phyloP scores from a whole-genome alignment of 2,113 vertebrate species.

The Phalacrocorax brasilianus region DNA sequence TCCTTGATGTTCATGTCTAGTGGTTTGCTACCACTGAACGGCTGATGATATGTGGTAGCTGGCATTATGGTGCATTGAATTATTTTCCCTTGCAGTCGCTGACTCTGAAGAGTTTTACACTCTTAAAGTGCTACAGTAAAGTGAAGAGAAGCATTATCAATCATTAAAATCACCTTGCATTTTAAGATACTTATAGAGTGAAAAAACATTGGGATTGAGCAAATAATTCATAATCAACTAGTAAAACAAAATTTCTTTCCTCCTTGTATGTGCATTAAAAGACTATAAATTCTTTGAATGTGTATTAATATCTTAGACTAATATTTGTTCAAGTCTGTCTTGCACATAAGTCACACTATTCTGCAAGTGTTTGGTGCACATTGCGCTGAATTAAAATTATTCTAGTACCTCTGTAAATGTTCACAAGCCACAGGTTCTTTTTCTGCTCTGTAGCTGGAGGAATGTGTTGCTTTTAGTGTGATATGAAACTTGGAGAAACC shows the following conservation, averaged over 20 bases:
- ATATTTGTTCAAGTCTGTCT: background rate
- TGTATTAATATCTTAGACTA: background rate
- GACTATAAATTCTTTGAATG: background rate
- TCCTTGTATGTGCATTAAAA: background rate
- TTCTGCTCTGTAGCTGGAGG: background rate
- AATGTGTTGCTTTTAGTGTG: background rate
- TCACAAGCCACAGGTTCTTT: background rate
- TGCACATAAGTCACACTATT: background rate
- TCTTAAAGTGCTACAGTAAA: background rate
- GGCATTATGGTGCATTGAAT: background rate
- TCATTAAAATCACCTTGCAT: conserved; percentile 1
- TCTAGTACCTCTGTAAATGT: background rate
- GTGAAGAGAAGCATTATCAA: background rate
- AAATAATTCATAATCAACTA: background rate
- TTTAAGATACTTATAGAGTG: background rate
- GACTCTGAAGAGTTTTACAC: background rate
- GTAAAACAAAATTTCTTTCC: background rate
- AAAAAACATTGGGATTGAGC: background rate
- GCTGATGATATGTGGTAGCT: background rate
- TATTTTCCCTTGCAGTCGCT: background rate
- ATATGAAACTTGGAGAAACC: background rate
- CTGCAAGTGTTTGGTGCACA: background rate
- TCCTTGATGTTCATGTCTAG: conserved; percentile 30
- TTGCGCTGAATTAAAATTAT: background rate
- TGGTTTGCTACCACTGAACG: background rate